Evolutionary conservation across 2,113 vertebrate genomes (phyloP).

Genomic region (Crocuta crocuta): DNA sequence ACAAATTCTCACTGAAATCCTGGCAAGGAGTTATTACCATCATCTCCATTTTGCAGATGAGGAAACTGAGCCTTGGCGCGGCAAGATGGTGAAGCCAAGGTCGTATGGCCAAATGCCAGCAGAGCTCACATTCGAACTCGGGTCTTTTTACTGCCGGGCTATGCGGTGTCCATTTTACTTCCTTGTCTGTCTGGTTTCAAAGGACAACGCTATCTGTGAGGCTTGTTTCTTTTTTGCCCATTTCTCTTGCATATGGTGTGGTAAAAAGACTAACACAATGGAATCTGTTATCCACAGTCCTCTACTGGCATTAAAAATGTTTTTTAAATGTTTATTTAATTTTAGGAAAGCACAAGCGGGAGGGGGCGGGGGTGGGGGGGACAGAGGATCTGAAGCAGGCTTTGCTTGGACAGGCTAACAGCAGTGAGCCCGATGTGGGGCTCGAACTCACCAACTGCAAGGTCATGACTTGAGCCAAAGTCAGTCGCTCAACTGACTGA

Average conservation of each 20-base stretch:
- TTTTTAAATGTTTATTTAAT: no score
- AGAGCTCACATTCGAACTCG: background rate
- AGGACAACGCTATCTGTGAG: background rate
- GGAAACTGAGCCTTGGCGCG: background rate
- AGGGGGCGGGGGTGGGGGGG: no score
- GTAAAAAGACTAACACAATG: background rate
- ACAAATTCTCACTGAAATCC: background rate
- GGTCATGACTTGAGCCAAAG: no score
- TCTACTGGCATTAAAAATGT: no score
- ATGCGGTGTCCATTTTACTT: background rate
- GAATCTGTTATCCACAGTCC: background rate
- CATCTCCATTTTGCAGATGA: background rate
- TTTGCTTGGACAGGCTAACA: no score
- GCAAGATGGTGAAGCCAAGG: background rate
- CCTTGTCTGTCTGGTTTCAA: background rate
- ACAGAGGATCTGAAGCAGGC: no score
- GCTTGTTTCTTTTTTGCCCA: background rate
- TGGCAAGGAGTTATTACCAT: background rate
- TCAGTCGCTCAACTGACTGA: no score
- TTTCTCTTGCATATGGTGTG: background rate
- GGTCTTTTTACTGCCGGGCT: background rate
- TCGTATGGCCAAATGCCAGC: background rate
- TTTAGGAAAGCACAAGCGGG: no score
- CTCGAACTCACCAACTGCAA: no score
- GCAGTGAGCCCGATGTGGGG: no score